Evolutionary conservation across 2,888 invertebrate genomes (phyloP).

Genomic region (Tenthredo livida): DNA sequence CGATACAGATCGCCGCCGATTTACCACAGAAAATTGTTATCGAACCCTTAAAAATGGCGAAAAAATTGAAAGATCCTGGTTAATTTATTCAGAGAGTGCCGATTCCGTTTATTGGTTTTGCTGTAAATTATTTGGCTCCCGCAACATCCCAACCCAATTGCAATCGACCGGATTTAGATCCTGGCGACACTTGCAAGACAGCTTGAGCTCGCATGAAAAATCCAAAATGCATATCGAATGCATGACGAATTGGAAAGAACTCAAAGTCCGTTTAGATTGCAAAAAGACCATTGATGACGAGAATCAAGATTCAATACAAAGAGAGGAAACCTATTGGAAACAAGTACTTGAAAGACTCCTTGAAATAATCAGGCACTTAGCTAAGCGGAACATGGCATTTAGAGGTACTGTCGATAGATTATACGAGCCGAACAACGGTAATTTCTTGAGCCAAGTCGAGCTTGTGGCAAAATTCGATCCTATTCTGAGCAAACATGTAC

Average conservation of each 20-base stretch:
- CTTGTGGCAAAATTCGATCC: conserved; percentile 55
- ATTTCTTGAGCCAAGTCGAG: conserved; percentile 59
- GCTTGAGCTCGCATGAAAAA: conserved; percentile 50
- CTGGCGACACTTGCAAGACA: conserved; percentile 51
- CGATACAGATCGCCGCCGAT: conserved; percentile 45
- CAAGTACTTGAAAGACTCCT: conserved; percentile 58
- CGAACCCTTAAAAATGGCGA: conserved; percentile 52
- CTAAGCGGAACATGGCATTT: conserved; percentile 59
- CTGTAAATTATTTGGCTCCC: conserved; percentile 53
- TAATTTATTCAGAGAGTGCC: conserved; percentile 54
- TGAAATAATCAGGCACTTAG: conserved; percentile 55
- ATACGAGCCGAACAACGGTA: conserved; percentile 58
- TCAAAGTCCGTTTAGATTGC: conserved; percentile 46
- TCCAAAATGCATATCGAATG: conserved; percentile 47
- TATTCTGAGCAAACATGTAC: conserved; percentile 51
- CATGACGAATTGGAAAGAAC: conserved; percentile 40
- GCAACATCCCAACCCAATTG: conserved; percentile 45
- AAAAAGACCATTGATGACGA: conserved; percentile 49
- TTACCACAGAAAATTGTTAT: conserved; percentile 19
- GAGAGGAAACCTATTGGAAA: conserved; percentile 56
- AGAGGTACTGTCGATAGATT: conserved; percentile 56
- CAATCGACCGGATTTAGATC: conserved; percentile 49
- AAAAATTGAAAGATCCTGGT: conserved; percentile 55
- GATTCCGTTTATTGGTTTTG: conserved; percentile 55
- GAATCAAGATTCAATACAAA: conserved; percentile 52